Evolutionary conservation across 2,888 invertebrate genomes (phyloP).

Genomic region (Parnassius smintheus): DNA sequence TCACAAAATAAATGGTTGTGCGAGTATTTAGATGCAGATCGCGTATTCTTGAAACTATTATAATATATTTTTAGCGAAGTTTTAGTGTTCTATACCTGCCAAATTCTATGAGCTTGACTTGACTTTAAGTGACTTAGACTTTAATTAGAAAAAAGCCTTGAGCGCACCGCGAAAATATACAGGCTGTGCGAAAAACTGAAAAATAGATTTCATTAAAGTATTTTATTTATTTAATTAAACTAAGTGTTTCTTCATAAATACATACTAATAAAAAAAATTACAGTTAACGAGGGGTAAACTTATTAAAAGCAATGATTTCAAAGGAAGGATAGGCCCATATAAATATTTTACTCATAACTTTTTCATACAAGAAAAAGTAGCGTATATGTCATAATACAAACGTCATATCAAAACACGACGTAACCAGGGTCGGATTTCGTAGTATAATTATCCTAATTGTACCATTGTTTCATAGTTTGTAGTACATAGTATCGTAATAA

Average conservation of each 20-base stretch:
- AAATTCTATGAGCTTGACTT: slow-evolving; percentile 20
- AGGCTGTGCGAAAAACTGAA: slow-evolving; percentile 22
- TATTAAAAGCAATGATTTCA: too few species aligned
- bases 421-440: too few species aligned
- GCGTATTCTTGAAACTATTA: slow-evolving; percentile 27
- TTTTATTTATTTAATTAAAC: neutral
- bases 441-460: too few species aligned
- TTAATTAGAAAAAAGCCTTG: slow-evolving; percentile 8
- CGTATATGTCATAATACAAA: too few species aligned
- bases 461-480: too few species aligned
- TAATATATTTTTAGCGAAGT: slow-evolving; percentile 31
- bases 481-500: too few species aligned
- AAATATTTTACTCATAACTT: too few species aligned
- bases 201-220: neutral
- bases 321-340: too few species aligned
- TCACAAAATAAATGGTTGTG: slow-evolving; percentile 14
- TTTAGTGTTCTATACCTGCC: slow-evolving; percentile 24
- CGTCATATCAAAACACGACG: too few species aligned
- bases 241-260: neutral
- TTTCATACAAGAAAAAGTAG: too few species aligned
- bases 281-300: neutral
- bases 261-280: neutral
- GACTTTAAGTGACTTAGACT: neutral
- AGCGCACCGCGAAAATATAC: slow-evolving; percentile 8
- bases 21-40: slow-evolving; percentile 32